Percentiles rank a stretch among this genome's conserved stretches.
Evolutionary conservation across 2,888 invertebrate species (phyloP).

Genomic region (Pollenia griseotomentosa): DNA sequence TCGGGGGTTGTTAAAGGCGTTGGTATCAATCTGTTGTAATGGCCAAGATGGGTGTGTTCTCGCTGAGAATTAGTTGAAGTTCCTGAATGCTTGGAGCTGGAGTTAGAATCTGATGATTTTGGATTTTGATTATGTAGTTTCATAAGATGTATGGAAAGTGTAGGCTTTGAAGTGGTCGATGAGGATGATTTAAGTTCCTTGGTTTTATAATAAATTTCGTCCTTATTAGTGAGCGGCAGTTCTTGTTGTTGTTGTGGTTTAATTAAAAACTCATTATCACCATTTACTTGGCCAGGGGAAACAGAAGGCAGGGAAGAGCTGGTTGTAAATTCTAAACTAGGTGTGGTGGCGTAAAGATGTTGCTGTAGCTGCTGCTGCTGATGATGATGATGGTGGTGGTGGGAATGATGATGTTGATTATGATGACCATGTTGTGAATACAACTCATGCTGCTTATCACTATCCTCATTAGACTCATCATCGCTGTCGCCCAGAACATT

Average conservation of each 20-base stretch:
- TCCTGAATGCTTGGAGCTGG: slow-evolving; percentile 33
- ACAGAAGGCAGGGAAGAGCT: slow-evolving; percentile 35
- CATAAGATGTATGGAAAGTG: slow-evolving; percentile 50
- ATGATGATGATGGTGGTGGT: slow-evolving; percentile 31
- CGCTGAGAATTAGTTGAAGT: slow-evolving; percentile 42
- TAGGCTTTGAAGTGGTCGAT: slow-evolving; percentile 52
- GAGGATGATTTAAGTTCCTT: slow-evolving; percentile 28
- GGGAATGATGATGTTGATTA: slow-evolving; percentile 55
- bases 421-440: slow-evolving; percentile 23
- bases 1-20: slow-evolving; percentile 52
- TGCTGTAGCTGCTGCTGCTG: slow-evolving; percentile 23
- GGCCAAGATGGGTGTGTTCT: slow-evolving; percentile 49
- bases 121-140: slow-evolving; percentile 18
- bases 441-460: slow-evolving; percentile 29
- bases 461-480: not conserved
- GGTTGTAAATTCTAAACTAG: slow-evolving; percentile 62
- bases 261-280: slow-evolving; percentile 67
- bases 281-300: not conserved
- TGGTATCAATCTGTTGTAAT: slow-evolving; percentile 54
- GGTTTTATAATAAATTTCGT: slow-evolving; percentile 52
- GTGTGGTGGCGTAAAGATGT: slow-evolving; percentile 45
- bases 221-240: slow-evolving; percentile 49
- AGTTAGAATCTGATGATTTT: slow-evolving; percentile 29
- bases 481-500: slow-evolving; percentile 14
- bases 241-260: slow-evolving; percentile 55